Base-by-base conservation (phyloP, 2,888 invertebrate species). In the Caenorhabditis zanzibari region DNA sequence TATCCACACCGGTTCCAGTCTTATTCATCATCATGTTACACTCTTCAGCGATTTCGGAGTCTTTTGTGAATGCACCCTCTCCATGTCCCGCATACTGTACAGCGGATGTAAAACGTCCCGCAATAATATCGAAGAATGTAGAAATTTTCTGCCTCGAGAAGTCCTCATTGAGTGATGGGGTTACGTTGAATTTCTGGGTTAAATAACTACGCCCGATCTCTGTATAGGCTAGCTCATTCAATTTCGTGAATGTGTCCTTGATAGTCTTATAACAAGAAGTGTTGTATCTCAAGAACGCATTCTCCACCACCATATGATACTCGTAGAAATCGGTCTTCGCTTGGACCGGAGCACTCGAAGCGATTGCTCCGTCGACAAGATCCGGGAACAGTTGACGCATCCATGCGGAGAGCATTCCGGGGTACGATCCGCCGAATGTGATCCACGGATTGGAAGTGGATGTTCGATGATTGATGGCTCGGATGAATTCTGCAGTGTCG, bases 331-430 rank as follows among this genome's bases (percentile, higher is more conserved):
- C 77, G 3, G 77, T 79, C 28, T 96, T 93, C 0, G 97, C 97
- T 72, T 95, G 92, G 22, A 97, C 93, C 0, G 97, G 97, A 0
- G 96, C 97, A 93, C 96, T 97, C 0, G 96, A 95, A 6, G 97
- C 96, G 64, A 97, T 95, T 4, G 97, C 95, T 0, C 95, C 97
- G 92, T 95, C 94, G 0, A 97, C 95, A 26, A 97, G 94, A 93
- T 94, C 93, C 2, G 97, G 96, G 93, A 96, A 97, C 92, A 96
- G 96, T 68, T 95, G 93, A 56, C 97, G 90, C 79, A 93, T 93
- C 71, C 76, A 84, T 1, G 63, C 64, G 1, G 81, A 66, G 44
- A 84, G 32, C n/a, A 22, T 6, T 19, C 49, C 49, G 10, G 66
- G 82, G 47, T 85, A 86, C 0, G 97, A 97, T 2, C 97, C 97